Conservation (phyloP, 2,797 vertebrate species). For the Coendou prehensilis region DNA sequence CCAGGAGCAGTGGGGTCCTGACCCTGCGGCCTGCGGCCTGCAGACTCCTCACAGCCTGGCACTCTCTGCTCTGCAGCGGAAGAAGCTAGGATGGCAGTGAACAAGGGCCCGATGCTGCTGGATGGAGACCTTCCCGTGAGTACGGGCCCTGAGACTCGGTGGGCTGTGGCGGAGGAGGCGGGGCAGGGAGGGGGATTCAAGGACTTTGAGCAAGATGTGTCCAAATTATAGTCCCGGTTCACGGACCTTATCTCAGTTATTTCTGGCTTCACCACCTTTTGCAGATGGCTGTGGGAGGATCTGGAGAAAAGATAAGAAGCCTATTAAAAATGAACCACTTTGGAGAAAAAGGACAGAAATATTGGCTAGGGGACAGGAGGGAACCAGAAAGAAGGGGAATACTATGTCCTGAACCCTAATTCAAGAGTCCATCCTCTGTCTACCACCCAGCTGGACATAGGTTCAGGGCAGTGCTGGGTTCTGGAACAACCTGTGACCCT, state of each 20-base stretch:
- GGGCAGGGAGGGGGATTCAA: neutral
- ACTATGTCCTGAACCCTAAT: neutral
- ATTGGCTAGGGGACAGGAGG: too few species aligned
- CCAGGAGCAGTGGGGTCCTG: neutral
- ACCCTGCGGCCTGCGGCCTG: neutral
- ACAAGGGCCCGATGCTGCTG: conserved; percentile 79
- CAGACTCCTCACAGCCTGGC: neutral
- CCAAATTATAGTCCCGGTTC: too few species aligned
- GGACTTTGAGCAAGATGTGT: neutral
- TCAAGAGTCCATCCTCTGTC: neutral
- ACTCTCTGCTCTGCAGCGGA: conserved; percentile 82
- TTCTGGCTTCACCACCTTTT: neutral
- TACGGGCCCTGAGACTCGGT: neutral
- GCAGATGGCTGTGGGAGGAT: neutral
- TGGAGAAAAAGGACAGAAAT: neutral
- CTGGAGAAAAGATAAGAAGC: accelerated
- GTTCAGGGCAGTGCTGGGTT: neutral
- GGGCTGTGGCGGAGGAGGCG: neutral
- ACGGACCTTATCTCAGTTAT: neutral
- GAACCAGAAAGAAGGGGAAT: neutral
- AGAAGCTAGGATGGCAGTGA: conserved; percentile 75
- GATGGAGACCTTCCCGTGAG: conserved; percentile 87
- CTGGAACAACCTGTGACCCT: neutral
- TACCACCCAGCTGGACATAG: too few species aligned
- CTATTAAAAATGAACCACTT: neutral